Evolutionary conservation across 2,113 vertebrate species (phyloP).

Genomic region (Chlorocebus sabaeus): DNA sequence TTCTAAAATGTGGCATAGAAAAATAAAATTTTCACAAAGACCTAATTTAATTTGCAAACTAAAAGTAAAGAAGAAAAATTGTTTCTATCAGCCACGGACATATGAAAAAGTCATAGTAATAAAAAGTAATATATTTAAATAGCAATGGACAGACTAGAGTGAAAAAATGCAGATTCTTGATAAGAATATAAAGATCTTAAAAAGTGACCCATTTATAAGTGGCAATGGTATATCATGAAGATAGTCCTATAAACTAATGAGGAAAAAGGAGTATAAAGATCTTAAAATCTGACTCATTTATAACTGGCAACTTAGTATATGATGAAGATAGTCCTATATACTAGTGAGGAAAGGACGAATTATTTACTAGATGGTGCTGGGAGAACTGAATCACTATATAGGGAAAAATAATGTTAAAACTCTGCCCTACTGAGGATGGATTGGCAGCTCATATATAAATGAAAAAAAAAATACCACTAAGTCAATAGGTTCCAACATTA

Average conservation of each 20-base stretch:
- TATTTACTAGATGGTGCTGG: neutral
- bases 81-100: slow-evolving; percentile 7
- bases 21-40: slow-evolving; percentile 40
- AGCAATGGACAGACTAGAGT: neutral
- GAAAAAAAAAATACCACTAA: neutral
- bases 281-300: neutral
- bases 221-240: neutral
- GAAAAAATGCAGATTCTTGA: neutral
- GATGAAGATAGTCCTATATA: neutral
- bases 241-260: neutral
- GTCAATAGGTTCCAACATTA: neutral
- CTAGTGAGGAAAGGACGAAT: neutral
- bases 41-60: slow-evolving; percentile 5
- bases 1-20: slow-evolving; percentile 30
- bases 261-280: neutral
- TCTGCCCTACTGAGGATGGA: neutral
- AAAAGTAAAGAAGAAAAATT: neutral
- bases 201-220: neutral
- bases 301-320: neutral
- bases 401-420: neutral
- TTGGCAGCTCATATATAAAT: neutral
- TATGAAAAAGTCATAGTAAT: slow-evolving; percentile 25
- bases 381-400: neutral
- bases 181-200: neutral
- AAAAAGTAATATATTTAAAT: slow-evolving; percentile 18